Conservation (phyloP, 2,113 vertebrate species). For the Istiophorus platypterus region DNA sequence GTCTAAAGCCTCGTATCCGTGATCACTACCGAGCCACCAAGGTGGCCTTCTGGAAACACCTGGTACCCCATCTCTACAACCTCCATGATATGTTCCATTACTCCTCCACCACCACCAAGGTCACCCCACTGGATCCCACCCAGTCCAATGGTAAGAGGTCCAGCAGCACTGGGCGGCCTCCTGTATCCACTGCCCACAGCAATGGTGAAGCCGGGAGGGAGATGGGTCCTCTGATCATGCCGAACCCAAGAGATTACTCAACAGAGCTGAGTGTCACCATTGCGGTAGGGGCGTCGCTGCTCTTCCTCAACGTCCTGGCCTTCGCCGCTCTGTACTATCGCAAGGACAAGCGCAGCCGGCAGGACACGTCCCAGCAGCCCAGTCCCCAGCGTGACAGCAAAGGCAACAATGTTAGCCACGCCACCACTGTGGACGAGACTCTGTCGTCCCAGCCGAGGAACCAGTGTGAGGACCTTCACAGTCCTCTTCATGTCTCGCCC, state of each 20-base stretch:
- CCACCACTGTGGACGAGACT: slow-evolving; percentile 88
- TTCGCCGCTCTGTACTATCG: slow-evolving; percentile 98
- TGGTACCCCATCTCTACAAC: slow-evolving; percentile 98
- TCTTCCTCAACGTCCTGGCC: slow-evolving; percentile 98
- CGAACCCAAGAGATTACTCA: slow-evolving; percentile 97
- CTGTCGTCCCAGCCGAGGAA: slow-evolving; percentile 90
- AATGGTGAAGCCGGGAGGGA: slow-evolving; percentile 87
- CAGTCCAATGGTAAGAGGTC: slow-evolving; percentile 91
- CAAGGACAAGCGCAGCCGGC: slow-evolving; percentile 94
- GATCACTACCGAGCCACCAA: slow-evolving; percentile 99
- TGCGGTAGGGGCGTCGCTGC: slow-evolving; percentile 95
- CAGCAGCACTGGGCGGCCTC: slow-evolving; percentile 89
- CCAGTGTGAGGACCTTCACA: slow-evolving; percentile 90
- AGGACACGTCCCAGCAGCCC: slow-evolving; percentile 90
- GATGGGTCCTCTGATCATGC: slow-evolving; percentile 91
- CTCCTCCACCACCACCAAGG: slow-evolving; percentile 96
- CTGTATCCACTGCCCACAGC: slow-evolving; percentile 90
- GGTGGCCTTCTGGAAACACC: slow-evolving; percentile 98
- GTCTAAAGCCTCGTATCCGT: slow-evolving; percentile 95
- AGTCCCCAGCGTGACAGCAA: slow-evolving; percentile 89
- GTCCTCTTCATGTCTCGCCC: slow-evolving; percentile 90
- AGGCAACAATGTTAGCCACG: slow-evolving; percentile 88
- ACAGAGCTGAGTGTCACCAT: slow-evolving; percentile 99
- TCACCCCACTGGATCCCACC: slow-evolving; percentile 94
- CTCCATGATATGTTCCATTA: slow-evolving; percentile 99